phyloP scores from a whole-genome alignment of 2,888 invertebrate species.

The Hymenopus coronatus region DNA sequence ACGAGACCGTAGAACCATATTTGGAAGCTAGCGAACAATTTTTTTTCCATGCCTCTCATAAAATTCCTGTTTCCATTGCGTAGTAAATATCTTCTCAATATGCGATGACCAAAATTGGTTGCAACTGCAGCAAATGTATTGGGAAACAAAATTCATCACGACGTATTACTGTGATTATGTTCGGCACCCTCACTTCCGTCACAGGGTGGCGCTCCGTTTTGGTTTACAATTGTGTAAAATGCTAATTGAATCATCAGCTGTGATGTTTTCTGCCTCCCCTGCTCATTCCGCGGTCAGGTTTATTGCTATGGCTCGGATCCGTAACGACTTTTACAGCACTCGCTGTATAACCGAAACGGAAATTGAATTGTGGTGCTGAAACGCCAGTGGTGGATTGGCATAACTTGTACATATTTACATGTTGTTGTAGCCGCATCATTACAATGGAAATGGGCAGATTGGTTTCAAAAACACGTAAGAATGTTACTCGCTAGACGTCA shows the following conservation, averaged over 20 bases:
- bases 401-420: background rate
- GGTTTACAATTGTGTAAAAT: conserved; percentile 28
- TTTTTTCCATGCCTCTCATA: no score
- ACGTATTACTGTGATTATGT: no score
- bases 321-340: background rate
- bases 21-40: no score
- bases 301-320: conserved; percentile 15
- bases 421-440: background rate
- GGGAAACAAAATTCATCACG: no score
- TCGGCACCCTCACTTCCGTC: background rate
- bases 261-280: conserved; percentile 17
- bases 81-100: no score
- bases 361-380: conserved; percentile 27
- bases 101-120: no score
- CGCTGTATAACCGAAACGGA: conserved; percentile 24
- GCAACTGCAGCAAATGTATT: no score
- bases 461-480: background rate
- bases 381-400: background rate
- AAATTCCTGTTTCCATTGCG: no score
- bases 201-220: conserved; percentile 7
- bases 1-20: no score
- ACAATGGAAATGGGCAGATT: background rate
- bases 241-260: conserved; percentile 32
- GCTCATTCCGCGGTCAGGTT: conserved; percentile 26
- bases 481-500: background rate